Evolutionary conservation across 2,113 vertebrate genomes (phyloP).

Genomic region (Rutilus rutilus): DNA sequence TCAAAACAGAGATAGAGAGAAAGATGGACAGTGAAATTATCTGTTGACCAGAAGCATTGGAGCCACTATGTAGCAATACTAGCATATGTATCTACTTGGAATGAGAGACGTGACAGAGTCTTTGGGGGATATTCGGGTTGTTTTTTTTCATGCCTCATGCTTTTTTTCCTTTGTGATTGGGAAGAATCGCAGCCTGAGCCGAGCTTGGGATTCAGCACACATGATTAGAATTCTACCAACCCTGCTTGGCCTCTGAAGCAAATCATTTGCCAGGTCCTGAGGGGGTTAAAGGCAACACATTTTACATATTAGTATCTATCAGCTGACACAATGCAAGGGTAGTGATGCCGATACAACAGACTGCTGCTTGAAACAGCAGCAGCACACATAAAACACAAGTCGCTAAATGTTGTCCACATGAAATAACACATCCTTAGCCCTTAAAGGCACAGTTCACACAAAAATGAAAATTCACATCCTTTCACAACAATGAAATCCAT

Average conservation of each 20-base stretch:
- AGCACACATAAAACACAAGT: conserved; percentile 73
- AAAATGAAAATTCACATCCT: neutral
- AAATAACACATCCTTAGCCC: conserved; percentile 4
- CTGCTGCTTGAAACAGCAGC: conserved; percentile 71
- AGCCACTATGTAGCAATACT: conserved; percentile 46
- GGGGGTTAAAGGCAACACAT: conserved; percentile 75
- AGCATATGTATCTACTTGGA: conserved; percentile 37
- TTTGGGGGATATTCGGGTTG: conserved; percentile 49
- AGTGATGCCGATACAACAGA: conserved; percentile 59
- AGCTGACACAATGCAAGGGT: conserved; percentile 70
- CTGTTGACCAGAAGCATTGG: conserved; percentile 47
- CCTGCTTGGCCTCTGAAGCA: conserved; percentile 76
- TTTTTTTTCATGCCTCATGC: conserved; percentile 52
- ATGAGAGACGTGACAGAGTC: conserved; percentile 49
- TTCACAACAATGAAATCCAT: neutral
- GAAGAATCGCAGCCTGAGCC: conserved; percentile 71
- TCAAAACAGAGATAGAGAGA: conserved; percentile 32
- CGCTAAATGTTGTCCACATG: conserved; percentile 67
- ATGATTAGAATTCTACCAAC: conserved; percentile 81
- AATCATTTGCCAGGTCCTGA: conserved; percentile 77
- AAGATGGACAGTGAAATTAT: conserved; percentile 30
- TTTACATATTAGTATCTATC: conserved; percentile 81
- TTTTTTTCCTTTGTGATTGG: conserved; percentile 62
- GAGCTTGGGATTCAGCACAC: conserved; percentile 69
- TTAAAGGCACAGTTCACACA: neutral